Evolutionary conservation across 1,140 invertebrate genomes (phyloP), one percentile per base, ranked within the genome.

Genomic region (Drosophila albomicans): DNA sequence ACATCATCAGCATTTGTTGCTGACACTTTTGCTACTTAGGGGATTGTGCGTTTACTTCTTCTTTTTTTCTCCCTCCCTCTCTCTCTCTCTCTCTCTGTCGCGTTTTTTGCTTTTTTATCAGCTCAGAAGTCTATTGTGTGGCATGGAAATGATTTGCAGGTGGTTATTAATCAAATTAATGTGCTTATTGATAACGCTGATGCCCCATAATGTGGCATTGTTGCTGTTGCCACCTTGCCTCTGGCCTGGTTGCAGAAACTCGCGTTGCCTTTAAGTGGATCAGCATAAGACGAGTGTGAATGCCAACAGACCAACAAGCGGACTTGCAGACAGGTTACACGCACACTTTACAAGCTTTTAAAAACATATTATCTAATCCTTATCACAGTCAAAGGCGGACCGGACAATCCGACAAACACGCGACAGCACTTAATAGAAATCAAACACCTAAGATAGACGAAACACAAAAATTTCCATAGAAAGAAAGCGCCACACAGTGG

Each of bases 81-180:
- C 38, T 28, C 35, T 5, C 51, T 25, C 3, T 25, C 20, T 0
- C 43, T 46, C 67, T 13, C 16, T 16, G 15, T 46, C 35, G 2
- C 46, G 6, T 13, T 54, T 52, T 16, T 8, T 30, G 7, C 52
- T 56, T 76, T 80, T 75, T 79, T 82, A 82, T 84, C 78, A 73
- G 77, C 65, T 54, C 16, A 67, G 72, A 49, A 35, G 49, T 71
- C 84, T 78, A 84, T 88, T 89, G 81, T 89, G 85, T 74, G 63
- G 49, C 54, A 54, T 81, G 87, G 88, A 91, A 91, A 89, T 91
- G 89, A 91, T 91, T 91, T 91, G 89, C 82, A 91, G 85, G 79
- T 86, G 89, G 89, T 91, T 91, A 91, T 91, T 91, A 91, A 91
- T 91, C 89, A 91, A 91, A 91, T 90, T 91, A 89, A 91, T 91